These are phyloP conservation scores for Odocoileus hemionus DNA, from an alignment of 2,113 vertebrate species.

Conservation along the genomic window DNA sequence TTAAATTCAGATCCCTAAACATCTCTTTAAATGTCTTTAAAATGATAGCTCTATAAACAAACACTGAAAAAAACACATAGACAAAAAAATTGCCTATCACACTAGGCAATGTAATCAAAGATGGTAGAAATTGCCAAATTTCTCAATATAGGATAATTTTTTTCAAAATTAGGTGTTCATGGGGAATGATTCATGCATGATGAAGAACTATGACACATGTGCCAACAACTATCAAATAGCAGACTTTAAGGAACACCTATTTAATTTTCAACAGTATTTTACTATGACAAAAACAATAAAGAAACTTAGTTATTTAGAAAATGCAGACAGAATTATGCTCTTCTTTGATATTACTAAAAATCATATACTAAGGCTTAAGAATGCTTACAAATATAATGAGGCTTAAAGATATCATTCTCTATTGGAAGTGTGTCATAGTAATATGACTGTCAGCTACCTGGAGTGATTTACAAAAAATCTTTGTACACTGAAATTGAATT, in stretches of 20 bases:
- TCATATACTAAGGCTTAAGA: not conserved
- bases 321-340: not conserved
- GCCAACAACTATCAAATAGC: not conserved
- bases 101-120: not conserved
- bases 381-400: not conserved
- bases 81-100: slow-evolving; percentile 4
- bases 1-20: not conserved
- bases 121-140: not conserved
- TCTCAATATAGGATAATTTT: not conserved
- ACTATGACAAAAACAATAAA: slow-evolving; percentile 32
- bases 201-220: not conserved
- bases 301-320: not conserved
- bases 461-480: not conserved
- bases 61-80: not conserved
- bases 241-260: not conserved
- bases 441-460: not conserved
- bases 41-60: not conserved
- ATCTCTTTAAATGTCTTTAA: not conserved
- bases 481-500: not conserved
- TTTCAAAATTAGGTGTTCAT: not conserved
- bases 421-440: not conserved
- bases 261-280: slow-evolving; percentile 32
- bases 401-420: not conserved
- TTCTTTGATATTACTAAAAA: not conserved
- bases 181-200: not conserved